Conservation (phyloP, 2,113 vertebrate species). For the Pterocles gutturalis region DNA sequence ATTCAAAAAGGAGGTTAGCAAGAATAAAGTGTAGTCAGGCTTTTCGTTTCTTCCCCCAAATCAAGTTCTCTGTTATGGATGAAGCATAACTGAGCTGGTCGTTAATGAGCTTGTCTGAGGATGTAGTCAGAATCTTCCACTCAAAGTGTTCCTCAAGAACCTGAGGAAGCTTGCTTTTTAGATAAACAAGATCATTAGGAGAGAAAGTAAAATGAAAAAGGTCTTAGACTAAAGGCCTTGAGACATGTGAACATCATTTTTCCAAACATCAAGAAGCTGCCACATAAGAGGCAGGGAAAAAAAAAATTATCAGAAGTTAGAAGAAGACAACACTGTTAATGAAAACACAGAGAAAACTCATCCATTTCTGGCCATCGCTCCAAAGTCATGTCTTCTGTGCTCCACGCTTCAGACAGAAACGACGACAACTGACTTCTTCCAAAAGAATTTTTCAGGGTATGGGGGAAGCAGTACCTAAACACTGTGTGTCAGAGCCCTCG, state of each 20-base stretch:
- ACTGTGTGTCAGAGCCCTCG: fast-evolving
- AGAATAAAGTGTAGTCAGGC: background rate
- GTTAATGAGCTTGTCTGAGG: background rate
- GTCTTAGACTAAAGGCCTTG: fast-evolving
- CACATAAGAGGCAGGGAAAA: fast-evolving
- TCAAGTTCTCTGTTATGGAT: background rate
- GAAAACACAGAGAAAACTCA: fast-evolving
- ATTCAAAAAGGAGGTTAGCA: background rate
- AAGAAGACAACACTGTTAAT: background rate
- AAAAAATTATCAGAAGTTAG: background rate
- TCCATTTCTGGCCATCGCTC: background rate
- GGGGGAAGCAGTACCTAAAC: background rate
- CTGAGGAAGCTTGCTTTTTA: background rate
- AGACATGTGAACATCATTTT: fast-evolving
- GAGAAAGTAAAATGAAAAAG: background rate
- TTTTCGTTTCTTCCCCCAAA: background rate
- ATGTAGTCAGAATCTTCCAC: background rate
- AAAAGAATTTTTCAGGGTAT: fast-evolving
- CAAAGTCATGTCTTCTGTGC: fast-evolving
- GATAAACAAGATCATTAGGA: background rate
- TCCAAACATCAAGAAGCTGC: background rate
- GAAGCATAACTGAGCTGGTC: background rate
- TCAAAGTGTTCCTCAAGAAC: background rate
- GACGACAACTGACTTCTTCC: too few relatives aligned
- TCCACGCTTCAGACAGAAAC: background rate